These are phyloP conservation scores for Peromyscus polionotus DNA, from an alignment of 2,113 vertebrate species.

Conservation along the genomic window DNA sequence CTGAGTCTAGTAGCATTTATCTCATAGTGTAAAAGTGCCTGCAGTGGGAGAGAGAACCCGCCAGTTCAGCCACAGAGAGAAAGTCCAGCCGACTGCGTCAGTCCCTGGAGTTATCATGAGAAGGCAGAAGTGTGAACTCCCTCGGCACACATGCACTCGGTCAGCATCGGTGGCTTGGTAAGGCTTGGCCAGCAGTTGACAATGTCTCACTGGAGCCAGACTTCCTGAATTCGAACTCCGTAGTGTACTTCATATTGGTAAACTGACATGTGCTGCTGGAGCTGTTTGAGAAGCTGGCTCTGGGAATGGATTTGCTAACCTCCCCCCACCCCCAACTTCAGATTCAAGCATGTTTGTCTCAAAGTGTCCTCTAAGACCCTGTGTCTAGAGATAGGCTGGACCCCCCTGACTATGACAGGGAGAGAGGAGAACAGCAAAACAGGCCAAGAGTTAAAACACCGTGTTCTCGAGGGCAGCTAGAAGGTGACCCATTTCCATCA, in stretches of 20 bases:
- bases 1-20: not conserved
- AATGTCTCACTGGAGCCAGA: not conserved
- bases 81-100: not conserved
- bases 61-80: not conserved
- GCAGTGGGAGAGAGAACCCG: no score
- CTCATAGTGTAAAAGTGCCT: not conserved
- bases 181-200: not conserved
- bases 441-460: not conserved
- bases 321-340: not conserved
- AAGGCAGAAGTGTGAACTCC: not conserved
- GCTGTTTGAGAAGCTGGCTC: not conserved
- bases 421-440: not conserved
- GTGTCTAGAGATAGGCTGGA: not conserved
- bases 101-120: not conserved
- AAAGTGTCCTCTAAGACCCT: not conserved
- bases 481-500: not conserved
- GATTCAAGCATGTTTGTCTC: not conserved
- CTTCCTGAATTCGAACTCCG: not conserved
- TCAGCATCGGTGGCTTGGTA: not conserved
- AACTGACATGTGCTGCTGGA: not conserved
- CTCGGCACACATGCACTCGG: not conserved
- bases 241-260: not conserved
- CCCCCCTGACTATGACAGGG: not conserved
- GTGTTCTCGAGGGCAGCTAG: not conserved
- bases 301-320: not conserved